These are phyloP conservation scores for Cephalopachus bancanus DNA, from an alignment of 2,797 vertebrate species.

Conservation along the genomic window DNA sequence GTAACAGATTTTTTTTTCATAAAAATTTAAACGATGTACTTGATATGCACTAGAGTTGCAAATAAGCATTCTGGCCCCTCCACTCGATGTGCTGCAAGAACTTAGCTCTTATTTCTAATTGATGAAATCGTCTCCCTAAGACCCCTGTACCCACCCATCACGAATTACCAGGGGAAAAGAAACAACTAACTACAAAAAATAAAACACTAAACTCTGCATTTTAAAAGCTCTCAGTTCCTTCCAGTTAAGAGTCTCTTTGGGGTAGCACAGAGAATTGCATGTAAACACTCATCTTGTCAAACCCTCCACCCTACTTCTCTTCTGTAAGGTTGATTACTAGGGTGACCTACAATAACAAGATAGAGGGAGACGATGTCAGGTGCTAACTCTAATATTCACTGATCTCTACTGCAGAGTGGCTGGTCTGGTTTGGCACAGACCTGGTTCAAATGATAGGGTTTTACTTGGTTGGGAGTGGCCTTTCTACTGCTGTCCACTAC, in stretches of 20 bases:
- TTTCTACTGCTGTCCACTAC: neutral
- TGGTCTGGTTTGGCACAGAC: neutral
- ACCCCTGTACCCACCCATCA: neutral
- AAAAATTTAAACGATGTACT: constrained; percentile 6
- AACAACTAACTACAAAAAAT: neutral
- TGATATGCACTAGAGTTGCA: neutral
- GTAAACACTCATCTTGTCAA: neutral
- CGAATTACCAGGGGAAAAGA: neutral
- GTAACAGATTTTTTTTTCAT: neutral
- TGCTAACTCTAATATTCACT: neutral
- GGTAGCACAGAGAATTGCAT: neutral
- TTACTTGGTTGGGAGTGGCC: neutral
- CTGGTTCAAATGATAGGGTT: neutral
- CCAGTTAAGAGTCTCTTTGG: neutral
- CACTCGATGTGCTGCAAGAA: neutral
- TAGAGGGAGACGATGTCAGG: neutral
- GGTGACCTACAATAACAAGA: neutral
- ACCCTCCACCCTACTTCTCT: neutral
- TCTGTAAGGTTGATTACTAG: neutral
- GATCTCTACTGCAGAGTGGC: neutral
- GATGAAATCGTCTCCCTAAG: neutral
- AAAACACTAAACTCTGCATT: neutral
- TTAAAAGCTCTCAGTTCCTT: neutral
- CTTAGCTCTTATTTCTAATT: neutral
- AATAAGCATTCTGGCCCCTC: neutral